A percentile compares a stretch with the other conserved stretches of the same genome.
These are phyloP conservation scores for Laodelphax striatellus DNA, from an alignment of 1,140 invertebrate genomes.

Conservation along the genomic window DNA sequence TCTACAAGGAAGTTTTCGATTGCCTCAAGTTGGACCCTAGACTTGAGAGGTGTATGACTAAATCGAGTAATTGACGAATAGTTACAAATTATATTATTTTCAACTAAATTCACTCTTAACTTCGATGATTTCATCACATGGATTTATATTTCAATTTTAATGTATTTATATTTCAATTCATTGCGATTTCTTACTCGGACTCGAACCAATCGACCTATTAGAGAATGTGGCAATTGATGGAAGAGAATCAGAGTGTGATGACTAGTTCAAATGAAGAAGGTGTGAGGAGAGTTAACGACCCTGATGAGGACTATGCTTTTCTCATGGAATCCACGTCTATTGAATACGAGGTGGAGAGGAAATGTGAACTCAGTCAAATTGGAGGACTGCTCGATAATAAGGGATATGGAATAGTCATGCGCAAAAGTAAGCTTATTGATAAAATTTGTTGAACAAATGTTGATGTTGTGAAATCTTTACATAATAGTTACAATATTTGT, in stretches of 20 bases:
- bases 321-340: conserved; percentile 47
- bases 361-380: conserved; percentile 69
- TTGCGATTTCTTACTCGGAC: conserved; percentile 13
- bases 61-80: no score
- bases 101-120: no score
- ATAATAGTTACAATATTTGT: no score
- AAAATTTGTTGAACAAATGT: no score
- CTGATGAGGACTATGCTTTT: conserved; percentile 61
- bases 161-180: no score
- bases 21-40: no score
- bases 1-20: no score
- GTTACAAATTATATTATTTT: no score
- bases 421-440: conserved; percentile 44
- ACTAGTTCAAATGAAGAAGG: conserved; percentile 60
- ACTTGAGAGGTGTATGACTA: no score
- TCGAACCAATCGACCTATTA: conserved; percentile 14
- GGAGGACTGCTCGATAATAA: conserved; percentile 73
- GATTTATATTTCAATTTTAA: no score
- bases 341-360: conserved; percentile 64
- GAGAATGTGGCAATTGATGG: conserved; percentile 20
- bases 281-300: conserved; percentile 43
- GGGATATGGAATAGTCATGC: conserved; percentile 79
- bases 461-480: no score
- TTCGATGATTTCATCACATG: no score
- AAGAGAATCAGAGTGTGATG: conserved; percentile 39